phyloP scores from a whole-genome alignment of 2,113 vertebrate genomes.

The Condylura cristata region DNA sequence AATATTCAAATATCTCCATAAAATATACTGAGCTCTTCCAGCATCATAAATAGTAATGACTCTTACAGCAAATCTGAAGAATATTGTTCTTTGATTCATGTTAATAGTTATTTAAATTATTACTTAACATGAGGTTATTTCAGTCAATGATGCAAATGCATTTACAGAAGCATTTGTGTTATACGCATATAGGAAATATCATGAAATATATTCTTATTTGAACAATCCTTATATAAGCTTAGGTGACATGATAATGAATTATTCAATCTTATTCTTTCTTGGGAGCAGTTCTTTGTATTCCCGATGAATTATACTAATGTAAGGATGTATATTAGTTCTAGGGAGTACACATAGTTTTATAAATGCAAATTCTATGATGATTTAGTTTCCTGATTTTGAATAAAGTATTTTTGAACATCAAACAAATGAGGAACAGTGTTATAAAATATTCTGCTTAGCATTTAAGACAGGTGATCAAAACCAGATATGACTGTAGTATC shows the following conservation, averaged over 20 bases:
- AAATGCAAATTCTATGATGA: neutral
- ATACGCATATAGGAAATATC: neutral
- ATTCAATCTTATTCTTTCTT: neutral
- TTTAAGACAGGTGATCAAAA: neutral
- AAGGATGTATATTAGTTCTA: neutral
- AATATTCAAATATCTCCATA: conserved; percentile 50
- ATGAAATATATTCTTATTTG: conserved; percentile 32
- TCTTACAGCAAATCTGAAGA: conserved; percentile 26
- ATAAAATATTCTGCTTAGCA: neutral
- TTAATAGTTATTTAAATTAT: conserved; percentile 56
- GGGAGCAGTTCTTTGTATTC: neutral
- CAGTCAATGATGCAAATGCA: conserved; percentile 14
- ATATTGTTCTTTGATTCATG: conserved; percentile 55
- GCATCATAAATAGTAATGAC: conserved; percentile 5
- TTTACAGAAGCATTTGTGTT: conserved; percentile 42
- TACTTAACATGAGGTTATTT: conserved; percentile 33
- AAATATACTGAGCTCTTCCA: neutral
- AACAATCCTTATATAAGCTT: neutral
- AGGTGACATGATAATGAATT: neutral
- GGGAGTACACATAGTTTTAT: neutral
- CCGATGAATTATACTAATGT: neutral
- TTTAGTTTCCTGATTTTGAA: conserved; percentile 6
- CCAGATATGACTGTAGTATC: neutral
- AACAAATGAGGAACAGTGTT: neutral
- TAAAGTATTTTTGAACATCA: neutral